A percentile compares a stretch with the other conserved stretches of the same genome.
Conservation (phyloP, 2,888 invertebrate species). For the Digitonthophagus gazella region DNA sequence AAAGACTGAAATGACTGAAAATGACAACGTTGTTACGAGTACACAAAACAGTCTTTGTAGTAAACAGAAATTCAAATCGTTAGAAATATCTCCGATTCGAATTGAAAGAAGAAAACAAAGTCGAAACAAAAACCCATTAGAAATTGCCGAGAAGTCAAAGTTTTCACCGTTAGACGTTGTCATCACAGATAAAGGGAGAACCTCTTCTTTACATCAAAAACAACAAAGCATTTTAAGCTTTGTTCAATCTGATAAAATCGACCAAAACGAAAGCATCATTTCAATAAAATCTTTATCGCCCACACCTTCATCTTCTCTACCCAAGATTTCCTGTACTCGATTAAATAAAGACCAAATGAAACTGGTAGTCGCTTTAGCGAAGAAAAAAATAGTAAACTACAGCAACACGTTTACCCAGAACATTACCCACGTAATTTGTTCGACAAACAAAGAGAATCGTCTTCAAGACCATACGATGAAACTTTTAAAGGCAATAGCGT, state of each 20-base stretch:
- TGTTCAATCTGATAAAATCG: constrained; percentile 26
- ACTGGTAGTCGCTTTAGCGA: constrained; percentile 40
- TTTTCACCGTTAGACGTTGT: constrained; percentile 38
- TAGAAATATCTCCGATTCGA: constrained; percentile 1
- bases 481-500: constrained; percentile 58
- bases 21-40: neutral
- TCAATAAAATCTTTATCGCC: neutral
- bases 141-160: constrained; percentile 34
- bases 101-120: constrained; percentile 22
- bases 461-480: constrained; percentile 52
- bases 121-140: constrained; percentile 37
- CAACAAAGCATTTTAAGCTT: constrained; percentile 46
- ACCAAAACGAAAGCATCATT: neutral
- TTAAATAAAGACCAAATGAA: constrained; percentile 41
- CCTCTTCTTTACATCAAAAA: constrained; percentile 19
- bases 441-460: constrained; percentile 40
- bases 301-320: constrained; percentile 25
- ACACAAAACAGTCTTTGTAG: neutral
- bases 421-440: constrained; percentile 48
- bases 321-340: constrained; percentile 44
- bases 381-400: constrained; percentile 42
- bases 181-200: constrained; percentile 30
- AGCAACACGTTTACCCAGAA: constrained; percentile 37
- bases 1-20: neutral
- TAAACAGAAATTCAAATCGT: neutral